These are phyloP conservation scores for Monochamus alternatus DNA, from an alignment of 2,888 invertebrate species.

Conservation along the genomic window DNA sequence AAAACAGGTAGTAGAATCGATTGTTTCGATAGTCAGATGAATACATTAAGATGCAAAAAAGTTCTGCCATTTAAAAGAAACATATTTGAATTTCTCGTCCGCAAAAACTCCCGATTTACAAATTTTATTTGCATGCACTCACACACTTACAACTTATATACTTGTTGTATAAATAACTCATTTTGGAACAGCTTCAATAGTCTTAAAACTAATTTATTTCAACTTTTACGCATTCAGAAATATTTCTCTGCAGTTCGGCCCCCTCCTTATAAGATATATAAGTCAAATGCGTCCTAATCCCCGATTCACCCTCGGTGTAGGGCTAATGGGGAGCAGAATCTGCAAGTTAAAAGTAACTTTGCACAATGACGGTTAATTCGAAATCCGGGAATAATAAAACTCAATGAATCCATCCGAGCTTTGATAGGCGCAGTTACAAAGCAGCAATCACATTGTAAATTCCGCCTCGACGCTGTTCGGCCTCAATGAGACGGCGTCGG, in stretches of 20 bases:
- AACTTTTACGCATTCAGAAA: background rate
- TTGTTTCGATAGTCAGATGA: too few species aligned
- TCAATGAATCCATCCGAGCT: slow-evolving; percentile 62
- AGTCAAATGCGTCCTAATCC: slow-evolving; percentile 19
- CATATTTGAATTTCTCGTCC: too few species aligned
- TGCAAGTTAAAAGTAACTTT: slow-evolving; percentile 44
- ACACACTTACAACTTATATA: too few species aligned
- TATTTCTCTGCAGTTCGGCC: background rate
- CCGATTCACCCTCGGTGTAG: slow-evolving; percentile 32
- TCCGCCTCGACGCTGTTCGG: slow-evolving; percentile 69
- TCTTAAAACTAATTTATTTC: too few species aligned
- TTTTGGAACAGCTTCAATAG: background rate
- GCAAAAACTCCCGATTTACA: too few species aligned
- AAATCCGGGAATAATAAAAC: slow-evolving; percentile 67
- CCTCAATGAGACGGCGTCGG: slow-evolving; percentile 65
- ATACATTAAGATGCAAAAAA: too few species aligned
- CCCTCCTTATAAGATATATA: slow-evolving; percentile 15
- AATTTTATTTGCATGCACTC: too few species aligned
- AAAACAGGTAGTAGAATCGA: too few species aligned
- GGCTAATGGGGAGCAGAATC: slow-evolving; percentile 37
- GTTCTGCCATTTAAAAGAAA: too few species aligned
- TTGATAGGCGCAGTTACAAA: slow-evolving; percentile 65
- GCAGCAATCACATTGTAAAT: slow-evolving; percentile 70
- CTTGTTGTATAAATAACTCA: too few species aligned
- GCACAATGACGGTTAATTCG: slow-evolving; percentile 68